Percentiles rank a stretch among this genome's conserved stretches.
Conservation (phyloP, 2,797 vertebrate species). For the Poecile montanus region DNA sequence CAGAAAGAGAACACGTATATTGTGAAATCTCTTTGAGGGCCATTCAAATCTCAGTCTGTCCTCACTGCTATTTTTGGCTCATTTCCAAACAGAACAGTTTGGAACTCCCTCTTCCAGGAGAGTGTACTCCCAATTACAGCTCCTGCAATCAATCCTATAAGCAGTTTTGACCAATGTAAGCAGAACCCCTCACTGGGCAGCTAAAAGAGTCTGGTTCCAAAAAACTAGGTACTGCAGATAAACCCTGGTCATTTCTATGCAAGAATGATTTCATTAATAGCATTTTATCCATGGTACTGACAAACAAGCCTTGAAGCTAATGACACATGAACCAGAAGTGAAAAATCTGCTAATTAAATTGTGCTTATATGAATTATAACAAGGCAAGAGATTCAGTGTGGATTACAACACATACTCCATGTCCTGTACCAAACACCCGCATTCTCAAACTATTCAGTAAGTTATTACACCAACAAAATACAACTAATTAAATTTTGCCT, state of each 20-base stretch:
- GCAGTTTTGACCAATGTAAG: background rate
- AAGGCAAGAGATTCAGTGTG: background rate
- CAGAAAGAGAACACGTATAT: background rate
- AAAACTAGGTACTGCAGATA: background rate
- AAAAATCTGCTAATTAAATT: conserved; percentile 4
- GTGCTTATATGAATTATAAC: background rate
- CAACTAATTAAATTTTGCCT: background rate
- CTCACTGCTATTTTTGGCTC: background rate
- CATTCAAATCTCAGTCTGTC: background rate
- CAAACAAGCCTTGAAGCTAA: background rate
- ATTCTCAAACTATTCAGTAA: background rate
- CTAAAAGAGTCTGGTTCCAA: background rate
- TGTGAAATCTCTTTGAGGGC: background rate
- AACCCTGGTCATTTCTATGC: background rate
- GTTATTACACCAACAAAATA: background rate
- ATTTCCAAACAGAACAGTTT: background rate
- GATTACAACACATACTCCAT: background rate
- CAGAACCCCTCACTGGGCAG: background rate
- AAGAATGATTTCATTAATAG: background rate
- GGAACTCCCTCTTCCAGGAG: background rate
- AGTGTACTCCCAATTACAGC: background rate
- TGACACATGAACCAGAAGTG: background rate
- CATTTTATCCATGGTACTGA: background rate
- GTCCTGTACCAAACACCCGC: background rate
- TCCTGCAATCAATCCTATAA: background rate